Percentiles rank a stretch among this genome's conserved stretches.
Conservation (phyloP, 2,113 vertebrate genomes). For the Menura novaehollandiae region DNA sequence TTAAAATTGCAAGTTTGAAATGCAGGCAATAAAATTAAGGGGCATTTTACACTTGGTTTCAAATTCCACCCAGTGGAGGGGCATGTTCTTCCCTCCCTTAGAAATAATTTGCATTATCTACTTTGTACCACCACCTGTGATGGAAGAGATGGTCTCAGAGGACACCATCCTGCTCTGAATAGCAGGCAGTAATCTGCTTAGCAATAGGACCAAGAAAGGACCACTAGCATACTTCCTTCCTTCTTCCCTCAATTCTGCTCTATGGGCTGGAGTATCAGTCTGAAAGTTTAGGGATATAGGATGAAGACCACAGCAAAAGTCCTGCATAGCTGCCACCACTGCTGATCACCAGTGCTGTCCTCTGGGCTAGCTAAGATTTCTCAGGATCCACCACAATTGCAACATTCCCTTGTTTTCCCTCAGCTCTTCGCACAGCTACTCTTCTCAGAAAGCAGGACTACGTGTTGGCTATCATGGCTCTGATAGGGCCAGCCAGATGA, state of each 20-base stretch:
- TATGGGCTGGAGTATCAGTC: neutral
- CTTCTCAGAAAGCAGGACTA: neutral
- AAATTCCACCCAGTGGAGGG: neutral
- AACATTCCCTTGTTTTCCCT: neutral
- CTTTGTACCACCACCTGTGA: neutral
- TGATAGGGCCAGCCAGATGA: neutral
- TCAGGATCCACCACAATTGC: neutral
- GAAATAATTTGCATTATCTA: neutral
- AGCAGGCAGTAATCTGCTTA: neutral
- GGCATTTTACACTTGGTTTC: neutral
- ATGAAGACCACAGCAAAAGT: neutral
- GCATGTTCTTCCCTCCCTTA: neutral
- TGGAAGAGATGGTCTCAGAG: neutral
- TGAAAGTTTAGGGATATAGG: neutral
- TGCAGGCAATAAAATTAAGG: neutral
- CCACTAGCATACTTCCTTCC: neutral
- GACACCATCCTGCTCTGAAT: neutral
- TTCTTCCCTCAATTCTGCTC: neutral
- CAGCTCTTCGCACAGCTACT: neutral
- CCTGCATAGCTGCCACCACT: neutral
- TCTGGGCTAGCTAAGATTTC: neutral
- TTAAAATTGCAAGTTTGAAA: neutral
- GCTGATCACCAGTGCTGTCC: neutral
- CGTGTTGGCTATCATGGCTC: neutral
- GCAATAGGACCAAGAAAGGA: neutral